Conservation (phyloP, 2,888 invertebrate species). For the Amphipoea oculea region DNA sequence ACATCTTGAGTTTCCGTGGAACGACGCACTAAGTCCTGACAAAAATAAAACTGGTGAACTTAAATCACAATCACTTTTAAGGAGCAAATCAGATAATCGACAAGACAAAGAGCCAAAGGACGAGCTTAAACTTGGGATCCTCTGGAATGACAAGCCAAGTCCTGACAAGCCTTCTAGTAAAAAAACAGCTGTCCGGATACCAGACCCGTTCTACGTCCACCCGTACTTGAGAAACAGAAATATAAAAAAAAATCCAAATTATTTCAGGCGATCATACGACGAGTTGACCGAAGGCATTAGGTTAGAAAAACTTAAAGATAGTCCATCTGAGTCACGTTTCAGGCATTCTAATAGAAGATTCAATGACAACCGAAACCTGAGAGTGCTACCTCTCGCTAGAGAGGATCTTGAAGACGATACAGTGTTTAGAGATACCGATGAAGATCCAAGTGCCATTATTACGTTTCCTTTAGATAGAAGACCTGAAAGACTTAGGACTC, state of each 20-base stretch:
- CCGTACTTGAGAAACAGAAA: conserved; percentile 29
- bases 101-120: conserved; percentile 5
- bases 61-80: conserved; percentile 2
- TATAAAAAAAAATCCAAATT: conserved; percentile 7
- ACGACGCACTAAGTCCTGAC: not conserved
- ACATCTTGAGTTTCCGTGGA: conserved; percentile 27
- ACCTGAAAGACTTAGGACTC: not conserved
- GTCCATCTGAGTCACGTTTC: not conserved
- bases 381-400: not conserved
- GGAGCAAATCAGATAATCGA: not conserved
- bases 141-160: conserved; percentile 13
- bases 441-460: not conserved
- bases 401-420: not conserved
- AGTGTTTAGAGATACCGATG: not conserved
- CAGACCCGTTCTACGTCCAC: conserved; percentile 17
- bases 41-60: not conserved
- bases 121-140: conserved; percentile 10
- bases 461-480: conserved; percentile 17
- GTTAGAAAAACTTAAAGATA: not conserved
- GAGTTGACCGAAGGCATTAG: not conserved
- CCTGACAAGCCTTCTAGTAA: not conserved
- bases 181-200: not conserved
- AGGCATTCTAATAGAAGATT: conserved; percentile 1
- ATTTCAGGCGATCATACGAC: conserved; percentile 5
- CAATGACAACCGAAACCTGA: not conserved